A percentile compares a stretch with the other conserved stretches of the same genome.
phyloP scores from a whole-genome alignment of 1,140 invertebrate genomes.

The Caenorhabditis inopinata region DNA sequence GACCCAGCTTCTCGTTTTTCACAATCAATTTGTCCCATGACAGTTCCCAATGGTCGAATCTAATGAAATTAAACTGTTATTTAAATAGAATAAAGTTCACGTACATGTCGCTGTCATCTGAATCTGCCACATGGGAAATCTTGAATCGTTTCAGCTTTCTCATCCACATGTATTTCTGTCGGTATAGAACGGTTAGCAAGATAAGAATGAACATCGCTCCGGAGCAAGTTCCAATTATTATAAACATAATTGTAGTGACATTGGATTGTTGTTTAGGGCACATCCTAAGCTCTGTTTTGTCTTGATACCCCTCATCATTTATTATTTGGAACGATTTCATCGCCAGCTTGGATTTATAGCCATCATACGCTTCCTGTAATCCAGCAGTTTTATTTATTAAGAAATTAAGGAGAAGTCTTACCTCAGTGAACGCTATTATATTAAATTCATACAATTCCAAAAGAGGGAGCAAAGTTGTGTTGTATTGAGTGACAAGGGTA shows the following conservation, averaged over 20 bases:
- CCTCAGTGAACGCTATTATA: conserved; percentile 36
- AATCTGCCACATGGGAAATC: conserved; percentile 30
- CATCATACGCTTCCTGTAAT: conserved; percentile 3
- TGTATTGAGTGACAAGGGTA: conserved; percentile 5
- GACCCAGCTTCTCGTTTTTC: conserved; percentile 56
- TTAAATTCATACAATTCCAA: conserved; percentile 25
- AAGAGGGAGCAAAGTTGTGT: conserved; percentile 4
- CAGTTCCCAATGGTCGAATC: conserved; percentile 58
- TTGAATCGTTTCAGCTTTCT: conserved; percentile 52
- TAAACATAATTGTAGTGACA: conserved; percentile 40
- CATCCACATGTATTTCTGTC: conserved; percentile 55
- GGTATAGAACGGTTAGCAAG: conserved; percentile 48
- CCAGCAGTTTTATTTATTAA: neutral
- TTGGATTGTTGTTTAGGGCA: neutral
- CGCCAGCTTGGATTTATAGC: conserved; percentile 11
- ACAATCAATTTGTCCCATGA: conserved; percentile 55
- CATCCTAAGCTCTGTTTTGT: neutral
- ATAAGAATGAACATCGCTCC: conserved; percentile 51
- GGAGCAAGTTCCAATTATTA: conserved; percentile 51
- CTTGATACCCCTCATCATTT: neutral
- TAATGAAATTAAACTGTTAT: conserved; percentile 35
- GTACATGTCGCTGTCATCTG: conserved; percentile 42
- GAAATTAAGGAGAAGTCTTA: neutral
- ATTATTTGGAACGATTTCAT: neutral
- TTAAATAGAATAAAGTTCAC: no score